Base-by-base conservation (phyloP, 1,140 invertebrate genomes). In the Drosophila mayri region DNA sequence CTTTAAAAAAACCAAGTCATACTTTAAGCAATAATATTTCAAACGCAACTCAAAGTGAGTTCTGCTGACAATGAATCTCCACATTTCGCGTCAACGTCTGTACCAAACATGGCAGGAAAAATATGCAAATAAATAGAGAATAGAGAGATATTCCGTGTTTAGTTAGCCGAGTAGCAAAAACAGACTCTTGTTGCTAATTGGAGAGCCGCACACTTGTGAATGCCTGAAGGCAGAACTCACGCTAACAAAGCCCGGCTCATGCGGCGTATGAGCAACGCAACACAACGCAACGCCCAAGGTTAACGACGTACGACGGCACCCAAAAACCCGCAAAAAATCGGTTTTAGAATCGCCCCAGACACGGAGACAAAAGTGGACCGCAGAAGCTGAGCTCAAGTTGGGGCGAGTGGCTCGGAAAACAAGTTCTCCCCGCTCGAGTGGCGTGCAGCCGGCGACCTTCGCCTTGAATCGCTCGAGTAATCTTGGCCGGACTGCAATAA, bases 371-470 rank as follows among this genome's bases (percentile, higher is more conserved):
- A 60, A 52, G 40, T 25, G 18, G 38, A 50, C 41, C 16, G 65
- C 54, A 59, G 84, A 88, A 87, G 84, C 83, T 88, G 84, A 49
- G 28, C 30, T 43, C 60, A 59, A 73, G n/a, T 25, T 28, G 22
- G 37, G 44, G 22, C 44, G 44, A 59, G 20, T 52, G 40, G 30
- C 44, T 44, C 40, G 49, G 38, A 62, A 71, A 81, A 81, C 55
- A 35, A 57, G 78, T 73, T 76, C 73, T 65, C 47, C 40, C 50
- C 40, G n/a, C 46, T 60, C 49, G 67, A 50, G 63, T 72, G 49
- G 70, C 70, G 50, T 72, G 68, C 68, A 59, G 68, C 66, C 35
- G 46, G 43, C 38, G 52, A 77, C 74, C 74, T 77, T 77, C 74
- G 74, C 74, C 74, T 77, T 77, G 74, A 77, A 76, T 61, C 57